phyloP scores from a whole-genome alignment of 2,888 invertebrate genomes.

The Orthosia incerta region DNA sequence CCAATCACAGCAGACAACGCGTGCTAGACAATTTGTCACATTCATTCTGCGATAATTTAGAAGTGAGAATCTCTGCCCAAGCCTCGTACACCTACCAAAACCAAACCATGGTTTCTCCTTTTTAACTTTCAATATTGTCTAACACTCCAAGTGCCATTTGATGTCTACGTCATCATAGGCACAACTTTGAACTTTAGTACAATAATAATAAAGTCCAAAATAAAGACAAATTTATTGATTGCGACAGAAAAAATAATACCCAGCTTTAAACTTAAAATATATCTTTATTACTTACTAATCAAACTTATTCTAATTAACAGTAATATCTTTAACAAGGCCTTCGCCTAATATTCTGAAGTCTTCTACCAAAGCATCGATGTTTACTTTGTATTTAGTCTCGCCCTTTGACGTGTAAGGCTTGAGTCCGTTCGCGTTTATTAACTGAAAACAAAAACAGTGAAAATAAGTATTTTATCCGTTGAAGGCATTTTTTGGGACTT shows the following conservation, averaged over 20 bases:
- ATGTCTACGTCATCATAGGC: neutral
- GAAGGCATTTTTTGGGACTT: too few relatives aligned
- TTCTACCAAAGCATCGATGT: conserved; percentile 93
- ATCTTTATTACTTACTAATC: conserved; percentile 35
- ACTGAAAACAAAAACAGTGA: conserved; percentile 77
- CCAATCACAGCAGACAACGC: too few relatives aligned
- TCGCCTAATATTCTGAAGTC: conserved; percentile 93
- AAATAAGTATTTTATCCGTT: neutral
- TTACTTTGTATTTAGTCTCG: conserved; percentile 89
- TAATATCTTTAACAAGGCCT: conserved; percentile 92
- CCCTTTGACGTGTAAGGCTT: conserved; percentile 83
- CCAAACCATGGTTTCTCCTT: too few relatives aligned
- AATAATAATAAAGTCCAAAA: neutral
- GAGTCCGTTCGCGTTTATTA: conserved; percentile 90
- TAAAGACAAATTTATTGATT: too few relatives aligned
- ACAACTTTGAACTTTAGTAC: neutral
- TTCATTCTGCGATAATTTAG: too few relatives aligned
- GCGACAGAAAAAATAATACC: too few relatives aligned
- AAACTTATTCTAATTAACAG: conserved; percentile 61
- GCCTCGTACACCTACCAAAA: too few relatives aligned
- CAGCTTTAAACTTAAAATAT: conserved; percentile 22
- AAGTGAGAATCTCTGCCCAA: too few relatives aligned
- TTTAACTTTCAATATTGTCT: too few relatives aligned
- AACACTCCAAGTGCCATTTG: neutral
- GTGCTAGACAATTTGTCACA: too few relatives aligned